Evolutionary conservation across 2,888 invertebrate genomes (phyloP).

Genomic region (Ophion ellenae): DNA sequence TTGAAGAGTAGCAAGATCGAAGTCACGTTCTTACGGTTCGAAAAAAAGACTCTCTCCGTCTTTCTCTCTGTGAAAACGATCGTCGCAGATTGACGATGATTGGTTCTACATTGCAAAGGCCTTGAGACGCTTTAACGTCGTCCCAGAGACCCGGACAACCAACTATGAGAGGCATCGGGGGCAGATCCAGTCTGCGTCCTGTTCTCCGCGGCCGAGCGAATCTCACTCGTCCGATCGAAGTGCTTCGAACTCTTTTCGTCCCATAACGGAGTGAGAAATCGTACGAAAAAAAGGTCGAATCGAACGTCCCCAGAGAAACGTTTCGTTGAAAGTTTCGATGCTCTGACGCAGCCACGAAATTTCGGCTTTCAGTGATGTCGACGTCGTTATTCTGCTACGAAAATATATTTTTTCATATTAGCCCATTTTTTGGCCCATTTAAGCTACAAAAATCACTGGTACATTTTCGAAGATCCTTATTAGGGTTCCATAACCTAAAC

Average conservation of each 20-base stretch:
- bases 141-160: slow-evolving; percentile 26
- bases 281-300: no score
- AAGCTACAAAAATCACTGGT: no score
- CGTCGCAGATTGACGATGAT: slow-evolving; percentile 78
- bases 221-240: slow-evolving; percentile 2
- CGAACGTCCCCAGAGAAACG: no score
- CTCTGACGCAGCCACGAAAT: no score
- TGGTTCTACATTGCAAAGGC: slow-evolving; percentile 79
- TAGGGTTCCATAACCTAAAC: no score
- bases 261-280: slow-evolving; percentile 10
- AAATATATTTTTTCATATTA: no score
- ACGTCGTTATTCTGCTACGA: no score
- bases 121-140: slow-evolving; percentile 73
- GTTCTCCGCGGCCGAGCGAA: slow-evolving; percentile 26
- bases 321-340: no score
- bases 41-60: slow-evolving; percentile 15
- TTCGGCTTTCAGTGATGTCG: no score
- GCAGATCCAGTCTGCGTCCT: slow-evolving; percentile 45
- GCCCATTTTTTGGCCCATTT: not conserved
- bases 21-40: not conserved
- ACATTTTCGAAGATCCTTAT: no score
- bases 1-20: slow-evolving; percentile 1
- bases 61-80: slow-evolving; percentile 63
- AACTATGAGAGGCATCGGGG: slow-evolving; percentile 18
- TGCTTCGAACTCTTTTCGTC: not conserved